phyloP scores from a whole-genome alignment of 1,140 invertebrate genomes.

The Rhagoletis zephyria region DNA sequence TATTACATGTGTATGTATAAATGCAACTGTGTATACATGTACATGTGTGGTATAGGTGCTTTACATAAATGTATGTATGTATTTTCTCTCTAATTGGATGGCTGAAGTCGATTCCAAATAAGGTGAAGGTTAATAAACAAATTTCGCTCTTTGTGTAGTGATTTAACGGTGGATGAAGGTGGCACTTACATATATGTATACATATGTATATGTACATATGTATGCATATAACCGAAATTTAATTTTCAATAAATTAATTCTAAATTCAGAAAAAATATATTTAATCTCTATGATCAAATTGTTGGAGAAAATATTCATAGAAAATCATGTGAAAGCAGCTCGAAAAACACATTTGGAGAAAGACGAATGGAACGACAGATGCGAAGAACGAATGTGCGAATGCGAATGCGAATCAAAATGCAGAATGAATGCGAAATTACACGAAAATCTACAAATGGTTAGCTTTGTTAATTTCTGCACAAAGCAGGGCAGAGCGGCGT shows the following conservation, averaged over 20 bases:
- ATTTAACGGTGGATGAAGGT: neutral
- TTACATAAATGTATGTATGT: neutral
- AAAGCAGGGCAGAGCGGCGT: neutral
- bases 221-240: neutral
- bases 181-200: neutral
- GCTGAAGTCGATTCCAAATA: constrained; percentile 47
- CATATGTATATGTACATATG: neutral
- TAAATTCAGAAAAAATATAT: neutral
- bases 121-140: constrained; percentile 49
- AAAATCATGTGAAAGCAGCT: constrained; percentile 17
- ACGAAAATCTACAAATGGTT: constrained; percentile 36
- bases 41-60: neutral
- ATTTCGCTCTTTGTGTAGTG: constrained; percentile 31
- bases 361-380: too few species aligned
- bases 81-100: constrained; percentile 48
- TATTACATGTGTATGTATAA: neutral
- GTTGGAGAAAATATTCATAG: neutral
- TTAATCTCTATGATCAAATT: too few species aligned
- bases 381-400: neutral
- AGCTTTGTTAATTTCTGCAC: neutral
- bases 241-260: constrained; percentile 6
- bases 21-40: neutral
- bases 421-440: constrained; percentile 37
- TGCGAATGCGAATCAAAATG: neutral
- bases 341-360: neutral